These are phyloP conservation scores for Eupeodes luniger DNA, from an alignment of 2,888 invertebrate genomes.

Conservation along the genomic window DNA sequence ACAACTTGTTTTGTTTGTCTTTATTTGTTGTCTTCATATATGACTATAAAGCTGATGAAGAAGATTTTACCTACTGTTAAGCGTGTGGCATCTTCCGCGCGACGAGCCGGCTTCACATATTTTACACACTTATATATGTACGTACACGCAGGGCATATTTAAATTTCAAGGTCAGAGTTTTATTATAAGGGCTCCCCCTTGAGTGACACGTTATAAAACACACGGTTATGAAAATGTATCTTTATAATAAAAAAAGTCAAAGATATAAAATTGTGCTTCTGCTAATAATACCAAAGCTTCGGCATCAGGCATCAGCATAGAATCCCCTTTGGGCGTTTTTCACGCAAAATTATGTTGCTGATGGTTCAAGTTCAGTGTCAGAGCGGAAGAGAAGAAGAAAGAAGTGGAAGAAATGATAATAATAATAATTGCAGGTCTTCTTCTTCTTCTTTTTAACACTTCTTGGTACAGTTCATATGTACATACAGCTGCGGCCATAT, in stretches of 20 bases:
- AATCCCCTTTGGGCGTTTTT: constrained; percentile 28
- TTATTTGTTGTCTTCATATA: background rate
- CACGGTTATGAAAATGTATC: constrained; percentile 22
- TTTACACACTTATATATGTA: background rate
- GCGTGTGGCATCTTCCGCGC: constrained; percentile 7
- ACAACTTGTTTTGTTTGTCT: constrained; percentile 3
- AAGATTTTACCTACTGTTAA: background rate
- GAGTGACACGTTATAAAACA: background rate
- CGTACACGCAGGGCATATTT: background rate
- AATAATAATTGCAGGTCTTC: constrained; percentile 31
- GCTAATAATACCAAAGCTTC: constrained; percentile 20
- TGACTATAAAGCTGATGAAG: constrained; percentile 13
- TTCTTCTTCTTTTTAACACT: constrained; percentile 4
- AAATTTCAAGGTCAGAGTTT: constrained; percentile 32
- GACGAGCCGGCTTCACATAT: background rate
- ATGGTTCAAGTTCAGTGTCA: constrained; percentile 59
- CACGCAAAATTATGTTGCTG: constrained; percentile 9
- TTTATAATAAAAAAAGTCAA: background rate
- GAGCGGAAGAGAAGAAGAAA: background rate
- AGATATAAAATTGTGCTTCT: background rate
- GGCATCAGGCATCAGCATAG: background rate
- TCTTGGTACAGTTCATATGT: too few relatives aligned
- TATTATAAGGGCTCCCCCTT: constrained; percentile 8
- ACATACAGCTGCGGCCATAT: too few relatives aligned
- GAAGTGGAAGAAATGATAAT: constrained; percentile 21